phyloP scores from a whole-genome alignment of 2,113 vertebrate genomes.

The Chinchilla lanigera region DNA sequence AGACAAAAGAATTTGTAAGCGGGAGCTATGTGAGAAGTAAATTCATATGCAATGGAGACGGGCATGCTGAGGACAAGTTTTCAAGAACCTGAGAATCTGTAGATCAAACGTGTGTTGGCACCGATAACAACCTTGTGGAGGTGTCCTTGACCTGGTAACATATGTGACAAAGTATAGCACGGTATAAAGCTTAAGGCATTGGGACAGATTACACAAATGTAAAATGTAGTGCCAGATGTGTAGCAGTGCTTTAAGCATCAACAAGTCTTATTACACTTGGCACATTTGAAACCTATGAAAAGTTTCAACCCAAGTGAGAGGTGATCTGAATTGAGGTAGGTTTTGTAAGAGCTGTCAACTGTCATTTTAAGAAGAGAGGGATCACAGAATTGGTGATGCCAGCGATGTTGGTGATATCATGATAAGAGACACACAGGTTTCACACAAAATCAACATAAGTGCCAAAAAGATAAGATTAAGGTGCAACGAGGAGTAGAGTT shows the following conservation, averaged over 20 bases:
- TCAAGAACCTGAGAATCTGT: neutral
- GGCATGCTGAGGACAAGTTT: neutral
- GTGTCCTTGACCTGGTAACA: neutral
- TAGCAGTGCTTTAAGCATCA: too few species aligned
- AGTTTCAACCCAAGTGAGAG: neutral
- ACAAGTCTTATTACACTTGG: accelerated
- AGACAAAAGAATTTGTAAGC: neutral
- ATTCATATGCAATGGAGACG: neutral
- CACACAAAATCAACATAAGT: neutral
- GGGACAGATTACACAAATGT: too few species aligned
- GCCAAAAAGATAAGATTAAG: too few species aligned
- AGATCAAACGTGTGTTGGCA: accelerated
- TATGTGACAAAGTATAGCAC: neutral
- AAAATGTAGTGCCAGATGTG: neutral
- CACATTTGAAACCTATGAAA: neutral
- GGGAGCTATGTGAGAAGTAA: neutral
- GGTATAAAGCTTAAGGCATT: neutral
- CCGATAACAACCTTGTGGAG: neutral
- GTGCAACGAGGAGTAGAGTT: neutral
- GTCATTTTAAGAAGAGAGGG: neutral
- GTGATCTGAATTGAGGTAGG: neutral
- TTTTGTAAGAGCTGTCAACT: neutral
- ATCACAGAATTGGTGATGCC: neutral
- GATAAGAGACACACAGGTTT: neutral
- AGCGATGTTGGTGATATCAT: neutral